Evolutionary conservation across 2,888 invertebrate genomes (phyloP), one percentile per base, ranked within the genome.

Genomic region (Chrysolina americana): DNA sequence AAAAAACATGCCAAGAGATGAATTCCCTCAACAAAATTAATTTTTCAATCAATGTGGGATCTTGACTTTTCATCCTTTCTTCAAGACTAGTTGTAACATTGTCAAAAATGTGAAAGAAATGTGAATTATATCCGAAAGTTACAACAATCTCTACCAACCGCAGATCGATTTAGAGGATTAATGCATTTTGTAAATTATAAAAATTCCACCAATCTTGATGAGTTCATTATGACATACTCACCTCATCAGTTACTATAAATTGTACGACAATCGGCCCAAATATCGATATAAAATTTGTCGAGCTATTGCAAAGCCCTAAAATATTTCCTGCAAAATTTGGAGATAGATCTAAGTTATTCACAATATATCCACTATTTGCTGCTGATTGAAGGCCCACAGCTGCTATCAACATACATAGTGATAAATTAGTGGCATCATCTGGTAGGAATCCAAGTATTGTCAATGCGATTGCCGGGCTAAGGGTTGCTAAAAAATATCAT

Each of bases 281-380:
- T 76, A 96, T 93, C 68, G 95, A 94, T 87, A 94, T 93, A 10
- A 94, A 88, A 82, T 94, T 95, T 0, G 94, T 93, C 17, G 91
- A 88, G 13, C 93, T 93, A 84, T 96, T 96, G 2, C 95, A 94
- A 80, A 96, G 92, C 10, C 95, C 95, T 94, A 96, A 94, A 79
- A 96, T 87, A 0, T 93, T 92, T 44, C 95, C 96, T 5, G 95
- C 94, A 85, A 93, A 94, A 86, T 94, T 94, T 0, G 96, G 95
- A 8, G 96, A 93, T 68, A 96, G 88, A 88, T 96, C 96, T 78
- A 96, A 93, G 84, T 96, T 95, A 78, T 95, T 95, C 23, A 92
- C 90, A 90, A 92, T 91, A 84, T 92, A 94, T 5, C 95, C 95
- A 66, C 93, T 91, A 36, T 19, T 68, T 15, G 53, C 56, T 15